These are phyloP conservation scores for Dasyprocta punctata DNA, from an alignment of 2,113 vertebrate species.

Conservation along the genomic window DNA sequence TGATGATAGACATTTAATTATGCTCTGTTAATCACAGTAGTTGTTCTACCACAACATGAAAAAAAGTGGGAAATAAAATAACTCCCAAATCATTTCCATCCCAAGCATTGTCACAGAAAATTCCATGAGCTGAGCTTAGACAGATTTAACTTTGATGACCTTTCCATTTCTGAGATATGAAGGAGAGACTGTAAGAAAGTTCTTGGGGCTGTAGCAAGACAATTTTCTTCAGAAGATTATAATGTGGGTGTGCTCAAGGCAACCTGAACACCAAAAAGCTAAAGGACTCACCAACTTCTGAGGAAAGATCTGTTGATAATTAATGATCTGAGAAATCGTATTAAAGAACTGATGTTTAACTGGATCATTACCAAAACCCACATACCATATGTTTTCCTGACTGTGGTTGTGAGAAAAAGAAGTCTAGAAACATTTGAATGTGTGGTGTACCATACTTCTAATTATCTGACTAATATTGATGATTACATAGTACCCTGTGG, in stretches of 20 bases:
- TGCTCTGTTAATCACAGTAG: background rate
- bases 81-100: background rate
- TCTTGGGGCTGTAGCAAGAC: background rate
- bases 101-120: constrained; percentile 32
- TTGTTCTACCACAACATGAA: background rate
- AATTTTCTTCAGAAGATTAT: constrained; percentile 30
- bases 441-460: background rate
- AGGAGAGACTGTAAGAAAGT: constrained; percentile 40
- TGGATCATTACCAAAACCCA: constrained; percentile 56
- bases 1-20: background rate
- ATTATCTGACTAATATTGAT: constrained; percentile 9
- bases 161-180: constrained; percentile 33
- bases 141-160: constrained; percentile 26
- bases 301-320: constrained; percentile 13
- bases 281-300: constrained; percentile 35
- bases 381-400: constrained; percentile 27
- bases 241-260: background rate
- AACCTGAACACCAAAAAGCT: constrained; percentile 28
- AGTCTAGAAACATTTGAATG: constrained; percentile 8
- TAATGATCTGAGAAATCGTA: constrained; percentile 44
- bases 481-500: background rate
- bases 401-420: background rate
- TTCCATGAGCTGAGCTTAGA: background rate
- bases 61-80: constrained; percentile 25
- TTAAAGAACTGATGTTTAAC: background rate